These are phyloP conservation scores for Lipotes vexillifer DNA, from an alignment of 2,113 vertebrate genomes.

Conservation along the genomic window DNA sequence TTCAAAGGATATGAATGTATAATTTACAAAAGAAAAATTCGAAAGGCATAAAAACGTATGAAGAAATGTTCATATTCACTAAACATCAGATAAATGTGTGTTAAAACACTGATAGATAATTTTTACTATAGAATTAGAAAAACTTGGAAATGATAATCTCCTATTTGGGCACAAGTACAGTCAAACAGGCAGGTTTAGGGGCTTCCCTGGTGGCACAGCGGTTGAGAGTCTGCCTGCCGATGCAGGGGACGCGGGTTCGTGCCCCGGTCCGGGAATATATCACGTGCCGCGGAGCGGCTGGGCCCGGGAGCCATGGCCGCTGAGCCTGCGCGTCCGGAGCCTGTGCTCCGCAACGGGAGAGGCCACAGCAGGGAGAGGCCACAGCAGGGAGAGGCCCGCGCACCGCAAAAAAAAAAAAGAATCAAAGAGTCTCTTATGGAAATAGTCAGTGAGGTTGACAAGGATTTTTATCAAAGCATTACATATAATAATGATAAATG, in stretches of 20 bases:
- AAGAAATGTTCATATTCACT: background rate
- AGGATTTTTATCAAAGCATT: constrained; percentile 15
- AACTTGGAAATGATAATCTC: background rate
- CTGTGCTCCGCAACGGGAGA: too few species aligned
- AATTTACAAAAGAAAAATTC: background rate
- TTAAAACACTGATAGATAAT: background rate
- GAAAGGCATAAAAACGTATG: background rate
- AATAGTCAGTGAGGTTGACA: background rate
- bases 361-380: too few species aligned
- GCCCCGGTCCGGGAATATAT: too few species aligned
- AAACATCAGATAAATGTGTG: background rate
- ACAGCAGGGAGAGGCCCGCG: too few species aligned
- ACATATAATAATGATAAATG: background rate
- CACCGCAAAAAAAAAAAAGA: background rate
- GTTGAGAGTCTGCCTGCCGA: too few species aligned
- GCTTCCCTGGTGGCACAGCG: too few species aligned
- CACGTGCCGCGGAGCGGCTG: too few species aligned
- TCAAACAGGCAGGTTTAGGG: background rate
- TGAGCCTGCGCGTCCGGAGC: too few species aligned
- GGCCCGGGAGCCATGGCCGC: too few species aligned
- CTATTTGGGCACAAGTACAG: background rate
- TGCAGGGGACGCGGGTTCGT: too few species aligned
- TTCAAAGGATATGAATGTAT: background rate
- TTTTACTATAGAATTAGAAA: background rate
- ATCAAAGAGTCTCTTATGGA: background rate